These are phyloP conservation scores for Mionectes olivaceus DNA, from an alignment of 2,797 vertebrate species.

Conservation along the genomic window DNA sequence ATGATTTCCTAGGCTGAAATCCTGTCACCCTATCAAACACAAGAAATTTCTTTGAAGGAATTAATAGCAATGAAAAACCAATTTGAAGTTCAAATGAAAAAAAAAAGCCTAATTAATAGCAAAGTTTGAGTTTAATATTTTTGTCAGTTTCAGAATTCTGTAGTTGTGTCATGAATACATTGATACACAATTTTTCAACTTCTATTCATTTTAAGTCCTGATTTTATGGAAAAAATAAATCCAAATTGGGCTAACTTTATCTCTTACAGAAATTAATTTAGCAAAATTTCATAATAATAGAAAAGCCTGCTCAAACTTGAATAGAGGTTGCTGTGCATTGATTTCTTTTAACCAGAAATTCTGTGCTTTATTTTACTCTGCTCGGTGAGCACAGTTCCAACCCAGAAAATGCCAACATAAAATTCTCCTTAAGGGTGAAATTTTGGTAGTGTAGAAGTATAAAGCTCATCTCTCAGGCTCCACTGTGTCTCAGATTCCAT, in stretches of 20 bases:
- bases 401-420: background rate
- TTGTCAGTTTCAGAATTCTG: background rate
- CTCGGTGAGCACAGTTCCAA: background rate
- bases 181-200: background rate
- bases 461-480: background rate
- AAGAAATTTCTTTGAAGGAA: background rate
- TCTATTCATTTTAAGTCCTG: background rate
- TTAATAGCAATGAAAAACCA: background rate
- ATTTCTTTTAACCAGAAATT: background rate
- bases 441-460: background rate
- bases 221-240: background rate
- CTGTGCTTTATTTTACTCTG: background rate
- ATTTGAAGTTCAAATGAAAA: background rate
- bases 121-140: background rate
- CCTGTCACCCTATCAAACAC: background rate
- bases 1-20: background rate
- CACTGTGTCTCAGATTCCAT: background rate
- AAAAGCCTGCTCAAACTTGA: background rate
- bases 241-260: background rate
- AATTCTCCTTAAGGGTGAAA: background rate
- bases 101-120: accelerated
- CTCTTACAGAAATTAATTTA: background rate
- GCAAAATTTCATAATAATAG: background rate
- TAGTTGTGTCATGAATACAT: background rate
- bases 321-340: background rate